Base-by-base conservation (phyloP, 2,888 invertebrate genomes). In the Empis stercorea region DNA sequence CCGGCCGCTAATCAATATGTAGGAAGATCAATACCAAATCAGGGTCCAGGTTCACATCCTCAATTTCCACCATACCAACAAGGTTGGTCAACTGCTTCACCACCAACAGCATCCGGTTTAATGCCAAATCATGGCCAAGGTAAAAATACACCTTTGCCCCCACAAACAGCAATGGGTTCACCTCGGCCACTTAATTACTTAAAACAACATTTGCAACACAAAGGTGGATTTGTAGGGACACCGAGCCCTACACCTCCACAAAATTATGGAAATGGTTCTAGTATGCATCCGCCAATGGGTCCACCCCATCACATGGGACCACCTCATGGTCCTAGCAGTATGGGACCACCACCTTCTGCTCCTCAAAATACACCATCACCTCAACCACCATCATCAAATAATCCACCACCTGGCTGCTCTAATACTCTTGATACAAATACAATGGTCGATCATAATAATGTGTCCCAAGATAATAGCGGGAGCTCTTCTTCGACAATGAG, bases 141-240 rank as follows among this genome's bases (percentile, higher is more conserved):
- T 47, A 67, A 68, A 53, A 65, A 64, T 30, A 63, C 69, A 43
- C 62, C 63, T 48, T 67, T 74, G 37, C 73, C 74, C 42, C 73
- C 75, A 30, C 73, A 74, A 49, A 63, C 61, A 43, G 58, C 59
- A 30, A 56, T 68, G 30, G 69, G 72, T 45, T 65, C 72, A 45
- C 71, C 73, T 34, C 70, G 73, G 44, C 66, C 77, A 55, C 71
- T 78, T 46, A 76, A 77, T 67, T 80, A 81, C 73, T 73, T 81
- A 65, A 81, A 81, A 62, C 80, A 80, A 64, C 81, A 81, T 67
- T 70, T 78, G 51, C 76, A 81, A 72, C 80, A 82, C 66, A 82
- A 82, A 71, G 78, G 81, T 68, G 76, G 76, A 51, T 78, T 76
- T 60, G 74, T 59, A 54, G 66, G 71, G 52, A 68, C 71, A 27